Percentiles rank a stretch among this genome's conserved stretches.
phyloP scores from a whole-genome alignment of 1,140 invertebrate species.

The Drosophila sproati region DNA sequence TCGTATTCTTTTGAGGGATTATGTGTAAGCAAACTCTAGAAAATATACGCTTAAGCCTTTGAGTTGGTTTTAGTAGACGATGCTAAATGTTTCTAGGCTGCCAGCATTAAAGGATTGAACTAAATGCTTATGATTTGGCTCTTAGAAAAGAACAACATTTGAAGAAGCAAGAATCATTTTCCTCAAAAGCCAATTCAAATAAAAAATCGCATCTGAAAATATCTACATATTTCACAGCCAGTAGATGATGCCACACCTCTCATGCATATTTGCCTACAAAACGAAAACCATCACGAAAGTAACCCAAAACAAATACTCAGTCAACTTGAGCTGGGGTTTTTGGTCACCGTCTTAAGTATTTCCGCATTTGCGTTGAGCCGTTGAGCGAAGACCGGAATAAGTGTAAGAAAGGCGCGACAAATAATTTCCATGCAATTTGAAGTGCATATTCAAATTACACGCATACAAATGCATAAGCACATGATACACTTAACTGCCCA shows the following conservation, averaged over 20 bases:
- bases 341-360: constrained; percentile 64
- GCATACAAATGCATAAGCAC: constrained; percentile 15
- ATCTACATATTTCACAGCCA: background rate
- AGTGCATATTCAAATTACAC: constrained; percentile 81
- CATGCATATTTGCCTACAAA: constrained; percentile 46
- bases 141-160: no score
- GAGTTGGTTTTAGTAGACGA: no score
- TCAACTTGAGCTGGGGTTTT: constrained; percentile 36
- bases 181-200: background rate
- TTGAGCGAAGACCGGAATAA: constrained; percentile 59
- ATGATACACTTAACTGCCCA: constrained; percentile 61
- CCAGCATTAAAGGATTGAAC: no score
- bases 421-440: constrained; percentile 79
- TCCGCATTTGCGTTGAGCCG: constrained; percentile 48
- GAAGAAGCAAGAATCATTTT: no score
- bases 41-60: background rate
- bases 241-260: background rate
- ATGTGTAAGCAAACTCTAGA: background rate
- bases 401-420: constrained; percentile 64
- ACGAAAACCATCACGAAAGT: constrained; percentile 51
- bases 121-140: no score
- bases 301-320: constrained; percentile 55
- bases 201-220: background rate
- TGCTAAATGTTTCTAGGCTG: no score
- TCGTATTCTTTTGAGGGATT: constrained; percentile 23